Percentiles rank a stretch among this genome's conserved stretches.
Evolutionary conservation across 2,797 vertebrate species (phyloP).

Genomic region (Lithobates sylvaticus): DNA sequence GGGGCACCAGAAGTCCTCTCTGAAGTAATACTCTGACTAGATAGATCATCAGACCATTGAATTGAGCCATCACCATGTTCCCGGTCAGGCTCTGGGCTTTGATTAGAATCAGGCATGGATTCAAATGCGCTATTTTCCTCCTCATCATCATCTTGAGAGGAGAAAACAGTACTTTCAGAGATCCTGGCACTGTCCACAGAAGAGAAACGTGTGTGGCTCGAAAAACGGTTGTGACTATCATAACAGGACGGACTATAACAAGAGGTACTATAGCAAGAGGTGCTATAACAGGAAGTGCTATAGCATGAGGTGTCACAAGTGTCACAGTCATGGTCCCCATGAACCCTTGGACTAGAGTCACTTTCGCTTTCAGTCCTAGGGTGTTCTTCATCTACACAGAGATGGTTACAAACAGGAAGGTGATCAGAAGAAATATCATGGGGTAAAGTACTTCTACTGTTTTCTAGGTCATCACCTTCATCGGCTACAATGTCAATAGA

Average conservation of each 20-base stretch:
- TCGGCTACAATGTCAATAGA: slow-evolving; percentile 62
- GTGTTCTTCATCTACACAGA: slow-evolving; percentile 80
- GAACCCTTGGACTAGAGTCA: slow-evolving; percentile 78
- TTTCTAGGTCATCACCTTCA: slow-evolving; percentile 69
- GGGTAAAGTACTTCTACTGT: slow-evolving; percentile 74
- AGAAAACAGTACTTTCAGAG: slow-evolving; percentile 96
- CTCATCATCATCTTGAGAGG: slow-evolving; percentile 94
- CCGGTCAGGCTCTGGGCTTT: slow-evolving; percentile 81
- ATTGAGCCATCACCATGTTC: slow-evolving; percentile 74
- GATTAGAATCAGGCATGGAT: slow-evolving; percentile 81
- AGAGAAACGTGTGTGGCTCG: slow-evolving; percentile 94
- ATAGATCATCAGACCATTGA: slow-evolving; percentile 78
- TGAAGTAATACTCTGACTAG: slow-evolving; percentile 71
- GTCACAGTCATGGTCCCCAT: slow-evolving; percentile 88
- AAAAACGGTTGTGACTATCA: slow-evolving; percentile 85
- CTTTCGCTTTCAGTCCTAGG: slow-evolving; percentile 85
- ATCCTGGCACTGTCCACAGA: slow-evolving; percentile 95
- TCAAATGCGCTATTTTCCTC: slow-evolving; percentile 95
- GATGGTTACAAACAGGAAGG: slow-evolving; percentile 77
- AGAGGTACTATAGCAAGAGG: slow-evolving; percentile 93
- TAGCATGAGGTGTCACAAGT: slow-evolving; percentile 93
- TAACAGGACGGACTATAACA: slow-evolving; percentile 95
- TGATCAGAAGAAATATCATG: slow-evolving; percentile 82
- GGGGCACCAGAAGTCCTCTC: slow-evolving; percentile 75
- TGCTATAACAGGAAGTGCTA: slow-evolving; percentile 92